phyloP scores from a whole-genome alignment of 1,140 invertebrate genomes.

The Drosophila ogumai region DNA sequence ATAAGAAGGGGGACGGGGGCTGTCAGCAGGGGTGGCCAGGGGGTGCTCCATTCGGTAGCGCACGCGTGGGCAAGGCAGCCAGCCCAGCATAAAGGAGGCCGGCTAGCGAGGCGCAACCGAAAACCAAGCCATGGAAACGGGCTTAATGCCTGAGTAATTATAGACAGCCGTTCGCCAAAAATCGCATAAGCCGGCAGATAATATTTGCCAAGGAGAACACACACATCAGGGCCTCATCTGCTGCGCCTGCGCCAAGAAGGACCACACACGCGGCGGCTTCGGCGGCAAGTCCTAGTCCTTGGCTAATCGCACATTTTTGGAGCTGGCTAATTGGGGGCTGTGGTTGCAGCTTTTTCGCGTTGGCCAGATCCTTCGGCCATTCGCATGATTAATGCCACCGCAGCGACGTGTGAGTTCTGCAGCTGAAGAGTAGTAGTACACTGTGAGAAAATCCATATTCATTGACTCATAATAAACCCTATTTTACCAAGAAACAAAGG shows the following conservation, averaged over 20 bases:
- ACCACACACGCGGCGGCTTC: conserved; percentile 55
- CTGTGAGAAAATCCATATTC: background rate
- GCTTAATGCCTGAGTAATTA: conserved; percentile 79
- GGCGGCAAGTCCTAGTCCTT: conserved; percentile 31
- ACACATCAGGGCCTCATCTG: conserved; percentile 10
- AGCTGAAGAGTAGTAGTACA: conserved; percentile 35
- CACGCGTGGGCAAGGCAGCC: conserved; percentile 75
- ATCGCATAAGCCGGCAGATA: conserved; percentile 14
- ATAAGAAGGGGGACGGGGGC: conserved; percentile 9
- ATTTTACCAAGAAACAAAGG: too few species aligned
- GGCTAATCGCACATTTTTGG: conserved; percentile 44
- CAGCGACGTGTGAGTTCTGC: conserved; percentile 75
- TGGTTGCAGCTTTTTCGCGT: conserved; percentile 24
- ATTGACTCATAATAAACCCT: too few species aligned
- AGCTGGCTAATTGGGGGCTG: conserved; percentile 67
- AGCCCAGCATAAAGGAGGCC: conserved; percentile 76
- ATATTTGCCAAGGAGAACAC: conserved; percentile 10
- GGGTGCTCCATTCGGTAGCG: conserved; percentile 61
- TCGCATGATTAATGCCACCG: conserved; percentile 76
- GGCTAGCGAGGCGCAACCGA: conserved; percentile 80
- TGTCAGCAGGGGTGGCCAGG: conserved; percentile 4
- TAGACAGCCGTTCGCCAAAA: conserved; percentile 59
- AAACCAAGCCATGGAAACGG: conserved; percentile 77
- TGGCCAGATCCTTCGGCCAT: conserved; percentile 27
- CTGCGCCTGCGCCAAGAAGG: conserved; percentile 25